A percentile compares a stretch with the other conserved stretches of the same genome.
These are phyloP conservation scores for Tokudaia muenninki DNA, from an alignment of 2,797 vertebrate genomes.

Conservation along the genomic window DNA sequence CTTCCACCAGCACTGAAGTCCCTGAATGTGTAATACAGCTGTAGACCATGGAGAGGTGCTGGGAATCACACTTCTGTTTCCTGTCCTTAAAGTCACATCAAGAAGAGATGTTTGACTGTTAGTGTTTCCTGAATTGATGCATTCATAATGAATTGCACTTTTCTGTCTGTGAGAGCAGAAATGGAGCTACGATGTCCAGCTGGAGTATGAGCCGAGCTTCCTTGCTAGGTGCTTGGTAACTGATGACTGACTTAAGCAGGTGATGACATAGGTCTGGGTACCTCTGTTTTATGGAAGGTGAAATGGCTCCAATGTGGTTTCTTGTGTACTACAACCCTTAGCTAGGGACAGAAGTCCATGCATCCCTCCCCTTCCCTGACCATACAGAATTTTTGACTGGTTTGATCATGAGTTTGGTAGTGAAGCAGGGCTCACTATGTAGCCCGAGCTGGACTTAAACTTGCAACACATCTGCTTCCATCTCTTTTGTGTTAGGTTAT, in stretches of 20 bases:
- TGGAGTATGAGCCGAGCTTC: background rate
- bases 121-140: conserved; percentile 45
- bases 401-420: background rate
- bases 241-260: background rate
- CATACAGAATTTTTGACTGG: background rate
- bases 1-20: background rate
- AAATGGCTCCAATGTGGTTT: background rate
- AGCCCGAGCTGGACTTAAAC: background rate
- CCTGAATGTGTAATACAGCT: background rate
- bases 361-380: background rate
- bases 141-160: conserved; percentile 1
- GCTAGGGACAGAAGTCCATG: background rate
- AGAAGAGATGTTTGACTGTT: background rate
- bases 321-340: background rate
- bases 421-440: background rate
- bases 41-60: background rate
- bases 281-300: background rate
- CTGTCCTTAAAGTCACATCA: background rate
- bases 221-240: background rate
- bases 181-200: background rate
- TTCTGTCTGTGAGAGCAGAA: background rate
- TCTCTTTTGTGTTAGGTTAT: background rate
- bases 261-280: background rate
- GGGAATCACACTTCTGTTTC: conserved; percentile 10
- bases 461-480: background rate